A percentile compares a stretch with the other conserved stretches of the same genome.
Evolutionary conservation across 2,888 invertebrate genomes (phyloP).

Genomic region (Ceramica pisi): DNA sequence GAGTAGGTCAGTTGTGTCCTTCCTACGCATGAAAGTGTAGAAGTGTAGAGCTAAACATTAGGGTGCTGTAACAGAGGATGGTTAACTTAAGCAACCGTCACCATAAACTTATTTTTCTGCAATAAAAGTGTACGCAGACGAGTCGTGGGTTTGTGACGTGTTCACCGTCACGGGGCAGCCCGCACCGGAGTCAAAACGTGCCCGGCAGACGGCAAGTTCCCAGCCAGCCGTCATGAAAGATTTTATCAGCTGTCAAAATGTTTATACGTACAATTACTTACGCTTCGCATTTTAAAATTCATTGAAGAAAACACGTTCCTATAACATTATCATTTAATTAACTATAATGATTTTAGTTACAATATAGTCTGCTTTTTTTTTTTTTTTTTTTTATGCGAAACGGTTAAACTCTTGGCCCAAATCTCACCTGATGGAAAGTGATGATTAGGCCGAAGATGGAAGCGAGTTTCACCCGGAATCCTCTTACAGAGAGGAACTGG

Average conservation of each 20-base stretch:
- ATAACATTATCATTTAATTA: too few species aligned
- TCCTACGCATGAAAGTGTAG: not conserved
- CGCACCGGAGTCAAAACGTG: constrained; percentile 38
- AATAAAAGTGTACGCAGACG: constrained; percentile 30
- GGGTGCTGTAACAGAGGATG: not conserved
- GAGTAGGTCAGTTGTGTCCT: not conserved
- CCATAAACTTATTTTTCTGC: constrained; percentile 12
- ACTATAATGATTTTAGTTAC: too few species aligned
- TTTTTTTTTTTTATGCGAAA: too few species aligned
- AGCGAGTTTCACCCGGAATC: too few species aligned
- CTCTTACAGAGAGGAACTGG: too few species aligned
- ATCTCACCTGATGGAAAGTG: too few species aligned
- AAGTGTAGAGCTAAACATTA: not conserved
- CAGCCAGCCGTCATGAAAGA: constrained; percentile 5
- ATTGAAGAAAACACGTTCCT: not conserved
- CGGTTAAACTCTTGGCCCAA: too few species aligned
- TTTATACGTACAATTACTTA: constrained; percentile 19
- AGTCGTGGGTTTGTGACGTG: constrained; percentile 34
- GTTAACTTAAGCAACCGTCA: not conserved
- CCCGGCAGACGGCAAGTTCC: constrained; percentile 7
- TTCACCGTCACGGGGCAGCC: constrained; percentile 31
- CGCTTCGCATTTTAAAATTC: not conserved
- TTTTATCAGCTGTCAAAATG: constrained; percentile 21
- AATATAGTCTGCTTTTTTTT: too few species aligned
- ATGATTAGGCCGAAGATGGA: too few species aligned